These are phyloP conservation scores for Pachyseris speciosa DNA, from an alignment of 64 coral and sea anemone genomes.

Conservation along the genomic window DNA sequence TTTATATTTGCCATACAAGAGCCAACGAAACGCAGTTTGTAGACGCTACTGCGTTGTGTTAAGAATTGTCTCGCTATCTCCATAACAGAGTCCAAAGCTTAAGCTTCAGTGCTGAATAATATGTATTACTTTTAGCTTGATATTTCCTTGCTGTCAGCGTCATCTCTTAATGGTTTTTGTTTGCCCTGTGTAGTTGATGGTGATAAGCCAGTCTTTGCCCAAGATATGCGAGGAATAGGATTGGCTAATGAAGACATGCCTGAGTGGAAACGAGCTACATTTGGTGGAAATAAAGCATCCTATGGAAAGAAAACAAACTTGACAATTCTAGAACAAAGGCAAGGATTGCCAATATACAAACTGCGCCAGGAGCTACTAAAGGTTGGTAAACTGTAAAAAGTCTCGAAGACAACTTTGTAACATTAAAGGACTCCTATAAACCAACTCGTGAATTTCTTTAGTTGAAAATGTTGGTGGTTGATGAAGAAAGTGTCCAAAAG, in stretches of 20 bases:
- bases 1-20: no score
- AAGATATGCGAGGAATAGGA: conserved; percentile 84
- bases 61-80: no score
- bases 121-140: neutral
- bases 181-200: conserved; percentile 54
- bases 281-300: conserved; percentile 98
- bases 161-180: neutral
- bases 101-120: no score
- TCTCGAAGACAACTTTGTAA: neutral
- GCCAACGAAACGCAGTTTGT: no score
- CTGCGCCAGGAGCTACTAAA: conserved; percentile 90
- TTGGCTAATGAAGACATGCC: conserved; percentile 95
- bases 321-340: conserved; percentile 91
- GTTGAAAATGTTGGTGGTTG: no score
- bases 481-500: no score
- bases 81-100: no score
- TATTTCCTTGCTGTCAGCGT: neutral
- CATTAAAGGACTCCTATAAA: no score
- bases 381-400: no score
- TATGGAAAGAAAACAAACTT: conserved; percentile 96
- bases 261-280: conserved; percentile 97
- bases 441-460: no score
- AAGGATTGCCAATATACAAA: conserved; percentile 98
- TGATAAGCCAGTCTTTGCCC: conserved; percentile 91
- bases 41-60: no score